Evolutionary conservation across 2,797 vertebrate genomes (phyloP), one percentile per base, ranked within the genome.

Genomic region (Poecilia velifera): DNA sequence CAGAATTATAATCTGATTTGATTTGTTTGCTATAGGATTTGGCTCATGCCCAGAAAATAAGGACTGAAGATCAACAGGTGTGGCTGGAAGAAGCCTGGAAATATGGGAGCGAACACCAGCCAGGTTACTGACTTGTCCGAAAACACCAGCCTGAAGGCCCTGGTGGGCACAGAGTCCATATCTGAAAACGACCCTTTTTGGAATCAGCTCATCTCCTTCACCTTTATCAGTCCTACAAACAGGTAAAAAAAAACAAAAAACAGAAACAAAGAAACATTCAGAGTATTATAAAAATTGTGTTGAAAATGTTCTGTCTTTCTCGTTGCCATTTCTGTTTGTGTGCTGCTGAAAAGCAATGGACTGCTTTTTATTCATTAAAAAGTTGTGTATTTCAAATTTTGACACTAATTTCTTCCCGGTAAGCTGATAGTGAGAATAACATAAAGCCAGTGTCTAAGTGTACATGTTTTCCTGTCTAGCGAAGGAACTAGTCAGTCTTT

Each of bases 161-260:
- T 99, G 66, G 96, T 98, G 9, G 98, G 98, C 82, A 93, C 96
- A 0, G 97, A 98, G 76, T 90, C 97, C 41, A 95, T 99, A 88
- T 99, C 98, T 0, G 97, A 97, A 92, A 99, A 99, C 76, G 98
- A 99, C 83, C 98, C 98, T 0, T 99, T 99, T 94, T 99, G 98
- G 98, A 99, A 99, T 91, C 98, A 99, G 91, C 97, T 99, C 80
- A 97, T 99, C 83, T 99, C 98, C 0, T 99, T 99, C 86, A 98
- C 97, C 72, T 98, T 99, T 85, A 96, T 97, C 72, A 96, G 98
- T 85, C 98, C 98, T 41, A 98, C 97, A 28, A 96, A 96, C 97
- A 98, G 98, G 98, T 99, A 95, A 93, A 89, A 71, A 3, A 8
- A 53, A 18, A 31, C 0, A 36, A 39, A 39, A 51, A 51, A 8